Evolutionary conservation across 1,140 invertebrate genomes (phyloP), one percentile per base, ranked within the genome.

Genomic region (Ceratosolen fusciceps): DNA sequence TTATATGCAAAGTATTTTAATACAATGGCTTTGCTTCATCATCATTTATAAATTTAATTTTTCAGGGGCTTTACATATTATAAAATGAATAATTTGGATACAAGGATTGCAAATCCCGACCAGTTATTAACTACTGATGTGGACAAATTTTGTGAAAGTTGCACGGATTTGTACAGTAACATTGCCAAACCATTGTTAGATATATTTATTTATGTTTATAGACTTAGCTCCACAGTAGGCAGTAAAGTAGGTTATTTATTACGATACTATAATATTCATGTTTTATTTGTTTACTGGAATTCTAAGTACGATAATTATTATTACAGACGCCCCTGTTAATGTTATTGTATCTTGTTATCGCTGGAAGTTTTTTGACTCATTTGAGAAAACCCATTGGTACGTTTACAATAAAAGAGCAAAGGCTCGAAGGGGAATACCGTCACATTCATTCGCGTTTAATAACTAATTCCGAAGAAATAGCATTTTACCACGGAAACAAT

Each of bases 391-490:
- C 98, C 0, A 95, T 97, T 80, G 96, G 95, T 83, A 90, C 93
- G 60, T 92, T 99, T 90, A 99, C 98, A 0, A 96, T 98, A 0
- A 93, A 93, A 83, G 98, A 99, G 87, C 98, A 99, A 90, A 96
- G 97, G 88, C 89, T 99, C 14, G 98, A 99, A 91, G 98, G 98
- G 80, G 98, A 99, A 92, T 98, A 98, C 89, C 93, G 98, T 86
- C 98, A 97, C 86, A 97, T 99, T 29, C 98, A 99, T 89, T 97
- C 97, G 10, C 92, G 98, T 39, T 90, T 99, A 7, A 99, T 99
- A 60, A 98, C 97, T 0, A 99, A 99, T 90, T 97, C 97, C 26
- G 98, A 99, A 91, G 98, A 99, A 91, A 94, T 99, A 80, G 98
- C 98, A 3, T 99, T 99, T 90, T 99, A 99, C 88, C 93, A 98